Conservation (phyloP, 2,797 vertebrate genomes). For the Podarcis siculus region DNA sequence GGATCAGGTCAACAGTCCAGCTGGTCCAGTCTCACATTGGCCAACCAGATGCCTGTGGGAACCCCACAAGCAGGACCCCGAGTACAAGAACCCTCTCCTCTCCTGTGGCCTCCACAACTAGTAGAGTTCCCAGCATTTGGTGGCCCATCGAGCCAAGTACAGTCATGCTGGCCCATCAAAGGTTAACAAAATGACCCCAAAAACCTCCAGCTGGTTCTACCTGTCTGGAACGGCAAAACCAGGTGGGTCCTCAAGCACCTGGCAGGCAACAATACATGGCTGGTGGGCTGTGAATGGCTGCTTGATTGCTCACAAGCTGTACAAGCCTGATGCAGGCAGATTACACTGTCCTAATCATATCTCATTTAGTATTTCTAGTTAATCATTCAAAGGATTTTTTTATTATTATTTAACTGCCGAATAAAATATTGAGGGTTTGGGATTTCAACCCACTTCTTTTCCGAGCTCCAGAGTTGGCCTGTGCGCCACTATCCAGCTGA, state of each 20-base stretch:
- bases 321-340: neutral
- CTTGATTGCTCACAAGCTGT: neutral
- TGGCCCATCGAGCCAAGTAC: neutral
- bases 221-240: neutral
- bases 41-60: too few species aligned
- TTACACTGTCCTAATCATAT: neutral
- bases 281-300: neutral
- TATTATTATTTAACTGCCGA: constrained; percentile 21
- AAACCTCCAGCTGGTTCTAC: neutral
- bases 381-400: constrained; percentile 28
- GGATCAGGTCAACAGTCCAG: too few species aligned
- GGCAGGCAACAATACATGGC: neutral
- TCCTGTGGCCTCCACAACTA: too few species aligned
- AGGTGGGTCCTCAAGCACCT: neutral
- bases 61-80: too few species aligned
- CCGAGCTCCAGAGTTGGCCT: constrained; percentile 25
- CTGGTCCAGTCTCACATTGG: too few species aligned
- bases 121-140: too few species aligned
- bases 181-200: neutral
- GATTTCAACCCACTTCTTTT: neutral
- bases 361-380: neutral
- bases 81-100: too few species aligned
- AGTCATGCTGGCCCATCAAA: neutral
- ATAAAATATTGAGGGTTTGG: constrained; percentile 27
- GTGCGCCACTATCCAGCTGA: constrained; percentile 29